These are phyloP conservation scores for Nautilus pompilius DNA, from an alignment of 1,140 invertebrate genomes.

Conservation along the genomic window DNA sequence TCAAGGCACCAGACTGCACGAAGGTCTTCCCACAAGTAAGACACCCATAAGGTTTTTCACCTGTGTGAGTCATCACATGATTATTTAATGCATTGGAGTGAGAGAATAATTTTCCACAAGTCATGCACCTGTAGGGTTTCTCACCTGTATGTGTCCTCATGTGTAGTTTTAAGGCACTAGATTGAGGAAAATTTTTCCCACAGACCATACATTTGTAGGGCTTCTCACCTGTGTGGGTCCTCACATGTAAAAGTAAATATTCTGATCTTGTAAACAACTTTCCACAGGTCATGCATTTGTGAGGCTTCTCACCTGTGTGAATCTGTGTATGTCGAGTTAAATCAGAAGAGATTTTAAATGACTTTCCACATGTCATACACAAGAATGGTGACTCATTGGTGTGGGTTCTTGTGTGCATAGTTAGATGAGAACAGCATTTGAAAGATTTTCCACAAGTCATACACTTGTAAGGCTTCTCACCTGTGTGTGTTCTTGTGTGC, in stretches of 20 bases:
- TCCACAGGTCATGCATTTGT: constrained; percentile 65
- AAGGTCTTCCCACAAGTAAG: not conserved
- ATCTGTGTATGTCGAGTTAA: not conserved
- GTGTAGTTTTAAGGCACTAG: constrained; percentile 11
- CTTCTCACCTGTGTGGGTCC: constrained; percentile 63
- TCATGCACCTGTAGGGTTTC: not conserved
- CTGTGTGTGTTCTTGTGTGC: too few species aligned
- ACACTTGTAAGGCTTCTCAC: too few species aligned
- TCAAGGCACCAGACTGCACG: not conserved
- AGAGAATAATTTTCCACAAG: not conserved
- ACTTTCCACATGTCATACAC: too few species aligned
- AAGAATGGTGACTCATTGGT: too few species aligned
- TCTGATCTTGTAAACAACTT: constrained; percentile 84
- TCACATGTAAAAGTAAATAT: constrained; percentile 73
- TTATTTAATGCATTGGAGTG: not conserved
- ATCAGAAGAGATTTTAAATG: too few species aligned
- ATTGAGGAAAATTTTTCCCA: constrained; percentile 21
- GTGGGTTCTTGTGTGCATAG: too few species aligned
- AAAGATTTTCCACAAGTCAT: too few species aligned
- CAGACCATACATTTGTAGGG: constrained; percentile 25
- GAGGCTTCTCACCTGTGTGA: constrained; percentile 65
- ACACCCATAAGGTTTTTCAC: not conserved
- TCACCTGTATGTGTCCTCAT: constrained; percentile 67
- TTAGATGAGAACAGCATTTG: too few species aligned
- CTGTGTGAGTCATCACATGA: not conserved